Evolutionary conservation across 1,140 invertebrate species (phyloP), one percentile per base, ranked within the genome.

Genomic region (Danaus melanippus): DNA sequence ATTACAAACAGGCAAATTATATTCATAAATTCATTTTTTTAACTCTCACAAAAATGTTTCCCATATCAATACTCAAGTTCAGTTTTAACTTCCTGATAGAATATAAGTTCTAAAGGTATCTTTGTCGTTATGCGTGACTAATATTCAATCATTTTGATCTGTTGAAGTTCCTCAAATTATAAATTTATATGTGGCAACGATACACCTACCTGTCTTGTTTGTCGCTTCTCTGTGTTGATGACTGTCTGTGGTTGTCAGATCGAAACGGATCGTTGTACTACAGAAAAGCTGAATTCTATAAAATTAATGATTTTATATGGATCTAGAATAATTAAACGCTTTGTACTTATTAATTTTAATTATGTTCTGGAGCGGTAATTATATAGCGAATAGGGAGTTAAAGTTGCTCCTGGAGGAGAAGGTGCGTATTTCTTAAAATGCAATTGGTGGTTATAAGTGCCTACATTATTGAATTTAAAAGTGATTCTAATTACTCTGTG

Each of bases 281-380:
- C 52, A 63, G 62, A 73, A 74, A 73, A 62, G 64, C 66, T 71
- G 58, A 73, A 79, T 72, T 70, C 59, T 65, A 51, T 68, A 70
- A 55, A 54, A 56, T 32, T 60, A 60, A 54, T 54, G 58, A 49
- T 45, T 79, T 84, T 84, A 63, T 78, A 82, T 81, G 79, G 77
- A 79, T 85, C 67, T 77, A 78, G 66, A 69, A 49, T 83, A 82
- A 76, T 71, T 60, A 62, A 55, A 71, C 52, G 58, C 49, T 56
- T 75, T 69, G 74, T 81, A 81, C 72, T 79, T 84, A 81, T 72
- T 80, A 71, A 72, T 73, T 78, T 74, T 74, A 77, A 84, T 75
- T 76, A 86, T 86, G 83, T 86, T 86, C 71, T 86, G 81, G 81
- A 80, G 76, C 57, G 79, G 71, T 50, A 86, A 84, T 61, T 84